Conservation (phyloP, 2,797 vertebrate genomes). For the Bradypodion ventrale region DNA sequence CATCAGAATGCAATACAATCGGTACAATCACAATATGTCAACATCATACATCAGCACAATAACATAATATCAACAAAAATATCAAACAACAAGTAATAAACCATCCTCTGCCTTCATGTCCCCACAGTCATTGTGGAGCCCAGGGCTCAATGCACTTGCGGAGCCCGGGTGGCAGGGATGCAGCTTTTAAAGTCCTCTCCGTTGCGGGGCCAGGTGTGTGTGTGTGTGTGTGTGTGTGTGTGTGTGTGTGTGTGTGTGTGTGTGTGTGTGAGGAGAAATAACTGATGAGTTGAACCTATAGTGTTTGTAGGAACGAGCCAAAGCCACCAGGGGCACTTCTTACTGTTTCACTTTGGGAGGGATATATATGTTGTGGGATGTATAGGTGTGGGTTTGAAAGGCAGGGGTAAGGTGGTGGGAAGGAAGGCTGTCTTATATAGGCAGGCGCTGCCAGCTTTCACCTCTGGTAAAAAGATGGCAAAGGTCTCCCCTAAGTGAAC, state of each 20-base stretch:
- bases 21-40: too few relatives aligned
- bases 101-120: too few relatives aligned
- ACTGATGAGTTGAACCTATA: neutral
- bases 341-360: constrained; percentile 5
- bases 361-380: neutral
- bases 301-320: neutral
- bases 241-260: neutral
- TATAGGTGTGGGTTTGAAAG: neutral
- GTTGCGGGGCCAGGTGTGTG: too few relatives aligned
- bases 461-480: constrained; percentile 73
- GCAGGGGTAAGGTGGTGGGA: neutral
- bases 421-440: constrained; percentile 25
- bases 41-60: too few relatives aligned
- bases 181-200: too few relatives aligned
- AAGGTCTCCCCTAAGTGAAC: constrained; percentile 77
- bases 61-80: too few relatives aligned
- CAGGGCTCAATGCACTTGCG: too few relatives aligned
- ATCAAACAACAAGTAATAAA: too few relatives aligned
- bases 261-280: neutral
- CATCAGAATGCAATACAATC: too few relatives aligned
- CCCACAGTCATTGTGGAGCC: too few relatives aligned
- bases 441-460: constrained; percentile 55
- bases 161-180: too few relatives aligned
- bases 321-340: neutral
- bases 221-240: neutral